phyloP scores from a whole-genome alignment of 2,797 vertebrate species.

The Tragelaphus eurycerus region DNA sequence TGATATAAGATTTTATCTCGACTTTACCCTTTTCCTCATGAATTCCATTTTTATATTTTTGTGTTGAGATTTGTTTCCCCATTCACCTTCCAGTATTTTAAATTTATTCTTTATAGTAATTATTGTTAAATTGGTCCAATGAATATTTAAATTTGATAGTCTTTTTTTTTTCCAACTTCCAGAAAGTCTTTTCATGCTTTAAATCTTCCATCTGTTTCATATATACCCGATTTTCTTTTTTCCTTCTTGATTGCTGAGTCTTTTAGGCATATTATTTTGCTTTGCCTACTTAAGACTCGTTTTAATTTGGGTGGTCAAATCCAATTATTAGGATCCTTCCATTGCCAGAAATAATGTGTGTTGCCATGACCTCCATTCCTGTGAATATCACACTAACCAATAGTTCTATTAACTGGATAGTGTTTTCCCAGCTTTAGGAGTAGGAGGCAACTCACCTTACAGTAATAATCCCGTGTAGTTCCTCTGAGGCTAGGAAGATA shows the following conservation, averaged over 20 bases:
- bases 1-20: background rate
- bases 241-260: background rate
- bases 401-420: background rate
- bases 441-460: background rate
- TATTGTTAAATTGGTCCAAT: background rate
- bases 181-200: background rate
- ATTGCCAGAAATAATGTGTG: background rate
- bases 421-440: background rate
- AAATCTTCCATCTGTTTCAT: background rate
- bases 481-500: background rate
- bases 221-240: background rate
- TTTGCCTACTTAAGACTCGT: background rate
- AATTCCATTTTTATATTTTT: background rate
- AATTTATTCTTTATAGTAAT: background rate
- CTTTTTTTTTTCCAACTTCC: background rate
- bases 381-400: background rate
- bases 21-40: background rate
- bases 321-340: background rate
- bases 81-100: background rate
- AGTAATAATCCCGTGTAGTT: background rate
- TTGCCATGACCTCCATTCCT: background rate
- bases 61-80: background rate
- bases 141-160: background rate
- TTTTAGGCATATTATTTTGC: background rate
- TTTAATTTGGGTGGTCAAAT: background rate